Percentiles rank a stretch among this genome's conserved stretches.
These are phyloP conservation scores for Oceanodroma leucorhoa DNA, from an alignment of 2,797 vertebrate genomes.

Conservation along the genomic window DNA sequence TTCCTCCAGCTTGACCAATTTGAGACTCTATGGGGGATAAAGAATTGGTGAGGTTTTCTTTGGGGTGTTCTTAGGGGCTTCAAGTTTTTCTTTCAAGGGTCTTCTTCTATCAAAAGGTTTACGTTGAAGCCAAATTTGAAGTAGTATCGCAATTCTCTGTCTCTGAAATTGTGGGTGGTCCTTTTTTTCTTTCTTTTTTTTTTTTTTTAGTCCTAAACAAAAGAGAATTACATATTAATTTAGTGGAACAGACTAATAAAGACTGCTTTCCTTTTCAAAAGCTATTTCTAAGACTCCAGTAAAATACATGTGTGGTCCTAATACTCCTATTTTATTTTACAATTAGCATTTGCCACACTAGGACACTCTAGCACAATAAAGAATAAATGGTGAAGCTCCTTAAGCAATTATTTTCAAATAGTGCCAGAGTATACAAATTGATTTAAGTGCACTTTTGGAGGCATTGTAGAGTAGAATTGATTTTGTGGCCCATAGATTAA, in stretches of 20 bases:
- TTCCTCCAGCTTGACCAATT: not conserved
- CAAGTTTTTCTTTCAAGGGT: not conserved
- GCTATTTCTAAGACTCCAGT: not conserved
- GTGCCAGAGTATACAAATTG: conserved; percentile 65
- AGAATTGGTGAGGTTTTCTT: not conserved
- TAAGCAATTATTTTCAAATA: conserved; percentile 62
- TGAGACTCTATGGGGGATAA: not conserved
- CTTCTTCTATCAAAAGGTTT: conserved; percentile 8
- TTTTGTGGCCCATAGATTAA: conserved; percentile 49
- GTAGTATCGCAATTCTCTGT: not conserved
- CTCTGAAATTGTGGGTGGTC: conserved; percentile 36
- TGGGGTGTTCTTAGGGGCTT: not conserved
- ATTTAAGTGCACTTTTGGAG: conserved; percentile 77
- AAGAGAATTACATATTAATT: not conserved
- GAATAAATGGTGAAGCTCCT: conserved; percentile 9
- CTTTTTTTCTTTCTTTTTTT: not conserved
- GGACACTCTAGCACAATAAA: not conserved
- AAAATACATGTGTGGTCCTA: conserved; percentile 7
- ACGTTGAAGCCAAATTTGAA: not conserved
- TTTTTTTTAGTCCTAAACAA: not conserved
- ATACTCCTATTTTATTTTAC: conserved; percentile 28
- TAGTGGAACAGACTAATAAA: not conserved
- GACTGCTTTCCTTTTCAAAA: not conserved
- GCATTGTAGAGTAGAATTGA: conserved; percentile 65
- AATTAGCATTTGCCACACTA: conserved; percentile 16